These are phyloP conservation scores for Campylomormyrus tamandua DNA, from an alignment of 2,113 vertebrate species.

Conservation along the genomic window DNA sequence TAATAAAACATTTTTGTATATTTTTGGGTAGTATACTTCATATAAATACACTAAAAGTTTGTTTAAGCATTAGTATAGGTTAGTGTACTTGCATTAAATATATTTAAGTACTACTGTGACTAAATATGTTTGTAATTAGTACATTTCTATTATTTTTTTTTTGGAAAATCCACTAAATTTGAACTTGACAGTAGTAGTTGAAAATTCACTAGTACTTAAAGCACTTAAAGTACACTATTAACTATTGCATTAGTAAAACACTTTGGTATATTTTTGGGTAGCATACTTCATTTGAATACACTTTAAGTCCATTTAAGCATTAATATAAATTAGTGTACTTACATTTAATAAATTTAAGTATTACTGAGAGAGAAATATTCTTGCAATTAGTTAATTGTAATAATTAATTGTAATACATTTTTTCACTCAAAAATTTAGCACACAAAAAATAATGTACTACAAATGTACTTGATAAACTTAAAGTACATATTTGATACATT, in stretches of 20 bases:
- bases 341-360: neutral
- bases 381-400: neutral
- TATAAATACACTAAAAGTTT: neutral
- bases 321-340: slow-evolving; percentile 4
- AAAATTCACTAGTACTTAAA: slow-evolving; percentile 5
- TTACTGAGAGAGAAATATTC: neutral
- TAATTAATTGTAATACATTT: neutral
- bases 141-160: neutral
- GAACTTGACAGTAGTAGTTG: neutral
- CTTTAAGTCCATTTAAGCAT: slow-evolving; percentile 1
- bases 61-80: neutral
- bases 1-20: neutral
- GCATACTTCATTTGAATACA: slow-evolving; percentile 3
- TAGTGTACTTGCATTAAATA: neutral
- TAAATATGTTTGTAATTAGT: neutral
- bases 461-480: neutral
- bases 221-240: slow-evolving; percentile 9
- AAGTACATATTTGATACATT: too few species aligned
- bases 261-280: neutral
- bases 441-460: neutral
- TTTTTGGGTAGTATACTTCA: neutral
- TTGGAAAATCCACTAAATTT: neutral
- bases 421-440: neutral
- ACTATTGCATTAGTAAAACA: slow-evolving; percentile 11
- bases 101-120: neutral